Conservation (phyloP, 2,888 invertebrate species). For the Papilio elwesi region DNA sequence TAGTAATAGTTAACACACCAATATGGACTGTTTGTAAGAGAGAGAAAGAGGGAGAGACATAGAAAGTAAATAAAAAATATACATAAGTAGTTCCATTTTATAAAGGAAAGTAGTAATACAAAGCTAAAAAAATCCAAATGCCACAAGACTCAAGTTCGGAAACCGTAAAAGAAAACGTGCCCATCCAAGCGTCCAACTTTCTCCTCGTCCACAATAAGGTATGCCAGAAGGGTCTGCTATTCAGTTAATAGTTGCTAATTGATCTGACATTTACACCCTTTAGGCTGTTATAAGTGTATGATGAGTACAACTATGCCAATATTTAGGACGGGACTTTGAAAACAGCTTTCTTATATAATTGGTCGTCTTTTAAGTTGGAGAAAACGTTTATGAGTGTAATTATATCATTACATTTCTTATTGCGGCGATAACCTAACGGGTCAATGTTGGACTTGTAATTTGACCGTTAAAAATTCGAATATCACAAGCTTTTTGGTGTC, state of each 20-base stretch:
- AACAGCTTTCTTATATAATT: constrained; percentile 28
- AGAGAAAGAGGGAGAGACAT: too few species aligned
- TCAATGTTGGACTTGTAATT: background rate
- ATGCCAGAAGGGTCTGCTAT: constrained; percentile 20
- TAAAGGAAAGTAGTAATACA: constrained; percentile 8
- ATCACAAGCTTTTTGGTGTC: too few species aligned
- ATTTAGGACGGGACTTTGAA: constrained; percentile 18
- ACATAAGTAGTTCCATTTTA: background rate
- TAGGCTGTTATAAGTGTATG: constrained; percentile 19
- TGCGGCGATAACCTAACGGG: background rate
- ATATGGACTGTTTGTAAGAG: too few species aligned
- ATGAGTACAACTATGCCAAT: constrained; percentile 28
- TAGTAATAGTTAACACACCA: too few species aligned
- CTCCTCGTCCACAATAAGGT: constrained; percentile 28
- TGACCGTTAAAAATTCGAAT: background rate
- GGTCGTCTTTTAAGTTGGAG: constrained; percentile 23
- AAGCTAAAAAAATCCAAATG: background rate
- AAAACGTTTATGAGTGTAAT: constrained; percentile 8
- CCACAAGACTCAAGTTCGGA: constrained; percentile 25
- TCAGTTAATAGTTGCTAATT: constrained; percentile 36
- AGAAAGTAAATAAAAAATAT: background rate
- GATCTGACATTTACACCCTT: constrained; percentile 39
- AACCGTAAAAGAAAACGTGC: constrained; percentile 33
- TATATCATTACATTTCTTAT: constrained; percentile 25
- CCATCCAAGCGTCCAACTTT: constrained; percentile 31